Conservation (phyloP, 2,888 invertebrate species). For the Lycophotia porphyrea region DNA sequence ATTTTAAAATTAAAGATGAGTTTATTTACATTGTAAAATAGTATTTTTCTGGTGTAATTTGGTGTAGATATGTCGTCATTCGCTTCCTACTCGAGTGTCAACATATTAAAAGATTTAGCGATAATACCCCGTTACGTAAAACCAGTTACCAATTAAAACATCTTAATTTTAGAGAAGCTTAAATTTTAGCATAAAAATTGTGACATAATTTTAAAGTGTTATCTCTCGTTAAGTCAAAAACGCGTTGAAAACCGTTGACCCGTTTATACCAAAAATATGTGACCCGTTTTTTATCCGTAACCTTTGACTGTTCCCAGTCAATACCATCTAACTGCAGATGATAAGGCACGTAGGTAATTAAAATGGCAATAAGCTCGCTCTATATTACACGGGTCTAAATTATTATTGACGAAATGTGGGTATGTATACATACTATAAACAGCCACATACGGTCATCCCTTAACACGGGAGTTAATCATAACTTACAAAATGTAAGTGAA, state of each 20-base stretch:
- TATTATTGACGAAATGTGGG: background rate
- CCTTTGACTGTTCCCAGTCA: constrained; percentile 45
- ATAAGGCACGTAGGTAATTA: constrained; percentile 31
- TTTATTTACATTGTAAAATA: background rate
- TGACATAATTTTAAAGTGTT: constrained; percentile 5
- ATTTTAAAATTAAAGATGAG: background rate
- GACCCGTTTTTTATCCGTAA: constrained; percentile 36
- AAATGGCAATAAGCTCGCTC: background rate
- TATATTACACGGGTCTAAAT: background rate
- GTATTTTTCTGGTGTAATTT: constrained; percentile 11
- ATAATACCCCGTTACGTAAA: constrained; percentile 26
- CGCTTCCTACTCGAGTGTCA: constrained; percentile 20
- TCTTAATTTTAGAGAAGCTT: background rate
- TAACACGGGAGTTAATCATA: background rate
- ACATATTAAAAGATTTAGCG: constrained; percentile 36
- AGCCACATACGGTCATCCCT: no score
- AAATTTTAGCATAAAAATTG: background rate
- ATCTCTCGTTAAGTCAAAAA: background rate
- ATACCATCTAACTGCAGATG: constrained; percentile 28
- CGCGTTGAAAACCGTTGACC: background rate
- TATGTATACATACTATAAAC: background rate
- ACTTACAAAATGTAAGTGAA: background rate
- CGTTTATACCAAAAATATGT: constrained; percentile 4
- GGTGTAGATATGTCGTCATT: constrained; percentile 26
- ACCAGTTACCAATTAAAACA: constrained; percentile 4